Conservation (phyloP, 2,888 invertebrate species). For the Orchestes rusci region DNA sequence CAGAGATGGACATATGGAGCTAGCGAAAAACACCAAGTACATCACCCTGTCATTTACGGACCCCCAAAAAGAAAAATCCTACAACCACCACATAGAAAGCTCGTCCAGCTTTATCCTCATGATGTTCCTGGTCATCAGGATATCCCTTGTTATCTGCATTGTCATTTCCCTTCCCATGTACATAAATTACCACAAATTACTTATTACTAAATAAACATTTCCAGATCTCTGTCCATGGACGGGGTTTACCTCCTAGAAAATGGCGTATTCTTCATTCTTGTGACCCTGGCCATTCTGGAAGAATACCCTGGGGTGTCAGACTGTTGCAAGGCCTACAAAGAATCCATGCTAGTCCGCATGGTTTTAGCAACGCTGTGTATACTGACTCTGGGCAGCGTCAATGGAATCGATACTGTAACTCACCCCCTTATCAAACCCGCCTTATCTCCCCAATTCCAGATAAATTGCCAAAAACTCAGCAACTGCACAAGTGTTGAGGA, state of each 20-base stretch:
- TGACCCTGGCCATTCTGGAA: conserved; percentile 32
- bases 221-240: conserved; percentile 33
- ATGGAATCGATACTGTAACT: conserved; percentile 56
- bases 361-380: conserved; percentile 52
- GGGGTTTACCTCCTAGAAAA: conserved; percentile 33
- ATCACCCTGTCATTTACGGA: conserved; percentile 61
- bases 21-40: conserved; percentile 60
- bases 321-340: conserved; percentile 51
- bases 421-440: too few species aligned
- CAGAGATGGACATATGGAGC: conserved; percentile 74
- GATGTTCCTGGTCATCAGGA: conserved; percentile 57
- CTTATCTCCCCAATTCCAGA: too few species aligned
- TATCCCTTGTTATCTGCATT: conserved; percentile 49
- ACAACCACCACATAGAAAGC: conserved; percentile 57
- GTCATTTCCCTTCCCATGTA: conserved; percentile 52
- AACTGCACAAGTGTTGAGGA: conserved; percentile 10
- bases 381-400: conserved; percentile 50
- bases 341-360: conserved; percentile 48
- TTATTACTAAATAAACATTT: conserved; percentile 14
- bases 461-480: too few species aligned
- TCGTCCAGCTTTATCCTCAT: conserved; percentile 58
- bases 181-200: conserved; percentile 9
- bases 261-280: conserved; percentile 31
- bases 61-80: conserved; percentile 57
- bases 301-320: conserved; percentile 38